Conservation (phyloP, 2,113 vertebrate species). For the Myotis davidii region DNA sequence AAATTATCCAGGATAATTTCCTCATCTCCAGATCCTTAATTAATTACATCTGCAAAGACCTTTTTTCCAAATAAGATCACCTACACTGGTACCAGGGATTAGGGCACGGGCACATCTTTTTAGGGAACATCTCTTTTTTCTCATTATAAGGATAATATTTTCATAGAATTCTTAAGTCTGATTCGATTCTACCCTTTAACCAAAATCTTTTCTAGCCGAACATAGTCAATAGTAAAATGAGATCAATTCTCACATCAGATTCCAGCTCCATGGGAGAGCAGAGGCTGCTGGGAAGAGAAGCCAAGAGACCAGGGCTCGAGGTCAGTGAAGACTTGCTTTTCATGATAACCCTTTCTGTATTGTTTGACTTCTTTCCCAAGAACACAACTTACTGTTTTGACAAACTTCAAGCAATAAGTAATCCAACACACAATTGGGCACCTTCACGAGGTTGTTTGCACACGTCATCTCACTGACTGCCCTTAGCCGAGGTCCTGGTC, state of each 20-base stretch:
- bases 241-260: slow-evolving; percentile 55
- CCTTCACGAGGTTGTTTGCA: neutral
- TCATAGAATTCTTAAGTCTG: slow-evolving; percentile 68
- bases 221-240: slow-evolving; percentile 68
- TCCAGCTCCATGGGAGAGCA: neutral
- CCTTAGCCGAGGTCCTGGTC: neutral
- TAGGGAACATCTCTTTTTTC: slow-evolving; percentile 2
- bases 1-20: neutral
- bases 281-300: neutral
- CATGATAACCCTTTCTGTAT: neutral
- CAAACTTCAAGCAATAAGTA: neutral
- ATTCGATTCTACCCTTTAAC: slow-evolving; percentile 75
- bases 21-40: neutral
- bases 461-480: neutral
- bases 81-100: neutral
- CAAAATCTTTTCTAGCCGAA: slow-evolving; percentile 70
- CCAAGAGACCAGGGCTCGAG: neutral
- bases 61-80: neutral
- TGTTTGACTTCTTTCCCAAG: neutral
- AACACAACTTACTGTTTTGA: neutral
- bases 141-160: slow-evolving; percentile 70
- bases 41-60: neutral
- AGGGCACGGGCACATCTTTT: neutral
- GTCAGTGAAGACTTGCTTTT: neutral
- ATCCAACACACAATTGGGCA: neutral